Conservation (phyloP, 2,797 vertebrate species). For the Sebastes trivittatus region DNA sequence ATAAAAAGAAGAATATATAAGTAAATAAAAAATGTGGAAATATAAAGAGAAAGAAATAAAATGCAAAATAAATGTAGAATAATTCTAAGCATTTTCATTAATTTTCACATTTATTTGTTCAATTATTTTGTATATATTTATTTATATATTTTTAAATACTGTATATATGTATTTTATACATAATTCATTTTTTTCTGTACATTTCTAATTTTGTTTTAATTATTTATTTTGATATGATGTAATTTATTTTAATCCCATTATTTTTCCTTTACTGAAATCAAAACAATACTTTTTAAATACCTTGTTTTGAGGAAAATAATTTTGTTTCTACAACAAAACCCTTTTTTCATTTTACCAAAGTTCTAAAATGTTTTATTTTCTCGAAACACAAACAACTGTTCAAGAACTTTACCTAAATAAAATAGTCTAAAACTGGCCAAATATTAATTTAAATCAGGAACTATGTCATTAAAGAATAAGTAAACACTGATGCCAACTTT, state of each 20-base stretch:
- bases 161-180: not conserved
- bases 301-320: not conserved
- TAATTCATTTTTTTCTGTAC: not conserved
- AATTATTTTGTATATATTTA: not conserved
- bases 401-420: not conserved
- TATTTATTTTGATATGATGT: too few species aligned
- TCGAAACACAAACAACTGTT: not conserved
- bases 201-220: not conserved
- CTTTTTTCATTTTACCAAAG: not conserved
- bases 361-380: not conserved
- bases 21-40: too few species aligned
- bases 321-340: too few species aligned
- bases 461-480: too few species aligned
- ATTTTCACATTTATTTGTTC: too few species aligned
- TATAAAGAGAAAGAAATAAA: too few species aligned
- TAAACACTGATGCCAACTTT: too few species aligned
- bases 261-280: not conserved
- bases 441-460: too few species aligned
- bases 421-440: not conserved
- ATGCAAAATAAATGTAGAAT: too few species aligned
- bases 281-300: not conserved
- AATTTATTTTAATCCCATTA: not conserved
- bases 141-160: not conserved
- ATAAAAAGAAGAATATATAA: not conserved
- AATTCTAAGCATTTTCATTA: not conserved